Evolutionary conservation across 2,888 invertebrate species (phyloP).

Genomic region (Macroteleia sp.): DNA sequence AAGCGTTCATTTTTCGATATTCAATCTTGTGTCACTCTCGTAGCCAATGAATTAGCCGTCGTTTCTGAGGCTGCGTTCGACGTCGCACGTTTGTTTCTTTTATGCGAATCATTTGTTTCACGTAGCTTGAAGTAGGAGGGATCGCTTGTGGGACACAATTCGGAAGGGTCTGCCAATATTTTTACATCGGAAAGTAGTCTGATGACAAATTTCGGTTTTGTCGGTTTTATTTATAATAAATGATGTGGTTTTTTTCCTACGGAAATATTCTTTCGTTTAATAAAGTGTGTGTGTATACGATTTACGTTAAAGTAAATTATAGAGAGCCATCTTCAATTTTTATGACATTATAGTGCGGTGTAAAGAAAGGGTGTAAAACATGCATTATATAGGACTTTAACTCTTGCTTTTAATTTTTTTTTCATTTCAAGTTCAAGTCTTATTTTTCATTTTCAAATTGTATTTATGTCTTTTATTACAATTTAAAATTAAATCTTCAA

Average conservation of each 20-base stretch:
- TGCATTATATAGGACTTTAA: no score
- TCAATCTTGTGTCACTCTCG: conserved; percentile 44
- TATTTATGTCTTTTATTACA: no score
- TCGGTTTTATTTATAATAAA: not conserved
- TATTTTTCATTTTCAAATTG: no score
- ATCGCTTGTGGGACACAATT: conserved; percentile 32
- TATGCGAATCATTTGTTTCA: conserved; percentile 45
- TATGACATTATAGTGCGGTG: not conserved
- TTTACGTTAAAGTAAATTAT: not conserved
- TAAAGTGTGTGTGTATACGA: not conserved
- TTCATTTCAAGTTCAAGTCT: no score
- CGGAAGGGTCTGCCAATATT: conserved; percentile 12
- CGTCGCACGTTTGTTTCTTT: conserved; percentile 42
- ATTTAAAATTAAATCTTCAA: no score
- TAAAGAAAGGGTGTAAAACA: conserved; percentile 9
- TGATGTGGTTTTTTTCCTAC: no score
- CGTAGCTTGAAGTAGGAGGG: not conserved
- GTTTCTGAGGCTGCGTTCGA: conserved; percentile 31
- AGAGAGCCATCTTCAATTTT: not conserved
- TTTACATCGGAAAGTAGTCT: not conserved
- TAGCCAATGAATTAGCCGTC: conserved; percentile 36
- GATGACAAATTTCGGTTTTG: conserved; percentile 1
- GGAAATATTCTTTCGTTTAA: not conserved
- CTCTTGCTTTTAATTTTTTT: no score
- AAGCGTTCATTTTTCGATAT: conserved; percentile 47